A percentile compares a stretch with the other conserved stretches of the same genome.
Evolutionary conservation across 2,797 vertebrate species (phyloP).

Genomic region (Pachyuromys duprasi): DNA sequence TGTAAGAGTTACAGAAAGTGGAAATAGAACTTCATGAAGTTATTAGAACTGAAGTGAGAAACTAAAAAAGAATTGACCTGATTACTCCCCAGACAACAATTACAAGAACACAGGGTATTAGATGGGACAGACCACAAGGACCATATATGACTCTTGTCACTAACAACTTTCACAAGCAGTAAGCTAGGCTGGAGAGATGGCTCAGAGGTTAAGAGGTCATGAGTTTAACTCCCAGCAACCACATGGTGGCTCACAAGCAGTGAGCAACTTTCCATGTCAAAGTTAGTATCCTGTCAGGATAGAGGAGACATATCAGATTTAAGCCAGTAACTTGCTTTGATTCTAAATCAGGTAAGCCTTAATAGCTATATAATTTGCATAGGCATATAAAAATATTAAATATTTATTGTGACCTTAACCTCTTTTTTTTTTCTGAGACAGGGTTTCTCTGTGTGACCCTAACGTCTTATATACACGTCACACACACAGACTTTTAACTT

Average conservation of each 20-base stretch:
- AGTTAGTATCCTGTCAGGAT: neutral
- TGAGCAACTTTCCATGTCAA: neutral
- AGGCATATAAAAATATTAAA: neutral
- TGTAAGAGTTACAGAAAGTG: neutral
- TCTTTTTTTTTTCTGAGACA: neutral
- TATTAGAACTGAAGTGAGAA: neutral
- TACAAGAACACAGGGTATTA: neutral
- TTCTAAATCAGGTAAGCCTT: conserved; percentile 6
- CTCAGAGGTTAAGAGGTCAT: no score
- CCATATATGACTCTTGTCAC: neutral
- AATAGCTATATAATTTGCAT: neutral
- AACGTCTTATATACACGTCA: neutral
- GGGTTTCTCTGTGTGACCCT: neutral
- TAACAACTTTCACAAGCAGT: neutral
- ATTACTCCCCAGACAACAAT: neutral
- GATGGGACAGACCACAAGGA: neutral
- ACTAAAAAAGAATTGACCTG: neutral
- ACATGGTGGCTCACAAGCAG: neutral
- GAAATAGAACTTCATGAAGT: neutral
- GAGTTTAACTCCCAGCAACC: no score
- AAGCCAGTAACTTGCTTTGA: conserved; percentile 3
- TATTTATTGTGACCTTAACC: neutral
- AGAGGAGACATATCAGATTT: neutral
- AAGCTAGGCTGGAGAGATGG: no score
- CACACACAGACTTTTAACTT: neutral